Evolutionary conservation across 2,113 vertebrate species (phyloP).

Genomic region (Turdus rufiventris): DNA sequence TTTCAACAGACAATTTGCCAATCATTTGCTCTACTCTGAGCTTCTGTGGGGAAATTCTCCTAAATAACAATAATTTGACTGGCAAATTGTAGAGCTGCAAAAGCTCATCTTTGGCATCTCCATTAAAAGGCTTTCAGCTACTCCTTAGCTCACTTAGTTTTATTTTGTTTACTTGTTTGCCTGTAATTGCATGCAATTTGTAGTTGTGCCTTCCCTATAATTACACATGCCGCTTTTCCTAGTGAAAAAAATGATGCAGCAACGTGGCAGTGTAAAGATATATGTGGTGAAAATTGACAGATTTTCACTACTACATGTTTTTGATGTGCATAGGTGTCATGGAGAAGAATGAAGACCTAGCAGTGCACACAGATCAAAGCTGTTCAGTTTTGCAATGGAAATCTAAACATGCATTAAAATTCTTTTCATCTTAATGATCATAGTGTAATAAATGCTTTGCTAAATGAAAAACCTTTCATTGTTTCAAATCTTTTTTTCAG

Average conservation of each 20-base stretch:
- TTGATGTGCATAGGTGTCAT: not conserved
- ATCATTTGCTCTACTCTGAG: not conserved
- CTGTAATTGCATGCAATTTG: conserved; percentile 60
- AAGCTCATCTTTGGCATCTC: conserved; percentile 45
- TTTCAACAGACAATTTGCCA: conserved; percentile 21
- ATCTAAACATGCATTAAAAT: not conserved
- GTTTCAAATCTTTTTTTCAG: not conserved
- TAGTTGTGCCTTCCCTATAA: conserved; percentile 60
- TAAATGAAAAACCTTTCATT: not conserved
- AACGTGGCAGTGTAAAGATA: not conserved
- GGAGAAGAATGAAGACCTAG: not conserved
- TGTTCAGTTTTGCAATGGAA: not conserved
- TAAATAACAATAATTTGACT: conserved; percentile 54
- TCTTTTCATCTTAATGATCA: not conserved
- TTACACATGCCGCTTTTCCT: conserved; percentile 24
- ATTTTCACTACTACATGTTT: not conserved
- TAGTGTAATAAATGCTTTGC: not conserved
- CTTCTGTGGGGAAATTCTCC: conserved; percentile 2
- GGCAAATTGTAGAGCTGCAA: conserved; percentile 51
- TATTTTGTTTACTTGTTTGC: conserved; percentile 64
- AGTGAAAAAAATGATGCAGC: not conserved
- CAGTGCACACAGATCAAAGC: not conserved
- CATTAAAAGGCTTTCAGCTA: conserved; percentile 56
- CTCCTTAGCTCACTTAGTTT: conserved; percentile 50
- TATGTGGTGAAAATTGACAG: not conserved